These are phyloP conservation scores for Eudemis profundana DNA, from an alignment of 2,888 invertebrate species.

Conservation along the genomic window DNA sequence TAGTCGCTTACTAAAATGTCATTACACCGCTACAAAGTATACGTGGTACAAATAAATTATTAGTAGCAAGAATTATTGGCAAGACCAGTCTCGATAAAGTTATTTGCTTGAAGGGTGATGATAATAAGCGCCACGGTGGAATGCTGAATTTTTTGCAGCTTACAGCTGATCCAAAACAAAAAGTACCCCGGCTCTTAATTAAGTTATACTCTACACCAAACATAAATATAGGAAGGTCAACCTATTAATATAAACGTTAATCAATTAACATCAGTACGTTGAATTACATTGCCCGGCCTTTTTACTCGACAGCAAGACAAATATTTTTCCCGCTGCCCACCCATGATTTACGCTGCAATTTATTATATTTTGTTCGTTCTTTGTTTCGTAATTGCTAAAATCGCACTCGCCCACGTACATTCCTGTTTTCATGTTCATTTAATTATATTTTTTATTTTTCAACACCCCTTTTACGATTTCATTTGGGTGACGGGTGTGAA, in stretches of 20 bases:
- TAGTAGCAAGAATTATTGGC: too few relatives aligned
- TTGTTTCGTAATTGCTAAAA: conserved; percentile 41
- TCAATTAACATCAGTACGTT: conserved; percentile 15
- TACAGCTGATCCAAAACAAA: too few relatives aligned
- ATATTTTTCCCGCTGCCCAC: conserved; percentile 24
- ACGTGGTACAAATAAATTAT: too few relatives aligned
- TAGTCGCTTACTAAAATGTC: too few relatives aligned
- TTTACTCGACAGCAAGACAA: conserved; percentile 22
- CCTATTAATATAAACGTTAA: conserved; percentile 3
- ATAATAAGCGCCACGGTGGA: too few relatives aligned
- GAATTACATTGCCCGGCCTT: conserved; percentile 6
- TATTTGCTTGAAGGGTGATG: too few relatives aligned
- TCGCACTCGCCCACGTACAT: conserved; percentile 18
- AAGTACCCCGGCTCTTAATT: too few relatives aligned
- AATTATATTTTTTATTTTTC: conserved; percentile 22
- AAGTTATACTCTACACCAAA: too few relatives aligned
- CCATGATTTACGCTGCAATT: conserved; percentile 36
- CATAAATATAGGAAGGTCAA: neutral
- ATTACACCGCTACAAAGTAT: too few relatives aligned
- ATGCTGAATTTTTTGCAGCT: too few relatives aligned
- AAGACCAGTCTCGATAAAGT: too few relatives aligned
- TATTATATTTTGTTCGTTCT: conserved; percentile 38
- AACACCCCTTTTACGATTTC: conserved; percentile 21
- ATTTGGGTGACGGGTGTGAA: neutral
- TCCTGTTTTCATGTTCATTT: conserved; percentile 33